These are phyloP conservation scores for Cinara cedri DNA, from an alignment of 2,888 invertebrate genomes.

Conservation along the genomic window DNA sequence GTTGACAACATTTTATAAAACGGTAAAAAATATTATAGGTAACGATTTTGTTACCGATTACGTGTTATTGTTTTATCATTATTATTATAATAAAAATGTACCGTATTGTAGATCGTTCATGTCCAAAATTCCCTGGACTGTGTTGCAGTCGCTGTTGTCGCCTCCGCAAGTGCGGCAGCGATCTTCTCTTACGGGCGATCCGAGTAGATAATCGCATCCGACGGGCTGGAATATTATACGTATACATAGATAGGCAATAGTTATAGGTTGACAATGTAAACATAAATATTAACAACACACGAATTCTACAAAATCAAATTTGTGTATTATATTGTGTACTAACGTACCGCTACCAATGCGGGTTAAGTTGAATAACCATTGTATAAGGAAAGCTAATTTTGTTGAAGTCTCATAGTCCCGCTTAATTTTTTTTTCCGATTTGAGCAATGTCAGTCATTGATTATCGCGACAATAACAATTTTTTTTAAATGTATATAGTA, in stretches of 20 bases:
- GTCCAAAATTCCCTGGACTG: conserved; percentile 74
- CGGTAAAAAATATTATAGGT: not conserved
- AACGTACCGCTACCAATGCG: too few relatives aligned
- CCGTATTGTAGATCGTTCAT: conserved; percentile 77
- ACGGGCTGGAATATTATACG: conserved; percentile 70
- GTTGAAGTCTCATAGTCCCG: too few relatives aligned
- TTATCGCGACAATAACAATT: too few relatives aligned
- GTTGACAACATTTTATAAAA: not conserved
- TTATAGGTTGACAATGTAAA: too few relatives aligned
- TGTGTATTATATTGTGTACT: too few relatives aligned
- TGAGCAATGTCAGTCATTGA: too few relatives aligned
- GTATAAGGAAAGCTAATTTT: too few relatives aligned
- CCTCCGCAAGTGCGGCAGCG: conserved; percentile 92
- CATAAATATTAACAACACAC: not conserved
- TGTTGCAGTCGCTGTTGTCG: conserved; percentile 85
- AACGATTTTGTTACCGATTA: not conserved
- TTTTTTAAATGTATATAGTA: too few relatives aligned
- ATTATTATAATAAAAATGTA: conserved; percentile 63
- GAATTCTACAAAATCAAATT: not conserved
- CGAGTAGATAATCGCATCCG: conserved; percentile 94
- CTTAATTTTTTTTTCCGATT: too few relatives aligned
- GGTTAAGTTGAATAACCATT: too few relatives aligned
- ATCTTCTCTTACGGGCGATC: conserved; percentile 84
- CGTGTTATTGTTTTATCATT: too few relatives aligned
- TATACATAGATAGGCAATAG: conserved; percentile 13